Conservation (phyloP, 2,888 invertebrate species). For the Meghimatium bilineatum region DNA sequence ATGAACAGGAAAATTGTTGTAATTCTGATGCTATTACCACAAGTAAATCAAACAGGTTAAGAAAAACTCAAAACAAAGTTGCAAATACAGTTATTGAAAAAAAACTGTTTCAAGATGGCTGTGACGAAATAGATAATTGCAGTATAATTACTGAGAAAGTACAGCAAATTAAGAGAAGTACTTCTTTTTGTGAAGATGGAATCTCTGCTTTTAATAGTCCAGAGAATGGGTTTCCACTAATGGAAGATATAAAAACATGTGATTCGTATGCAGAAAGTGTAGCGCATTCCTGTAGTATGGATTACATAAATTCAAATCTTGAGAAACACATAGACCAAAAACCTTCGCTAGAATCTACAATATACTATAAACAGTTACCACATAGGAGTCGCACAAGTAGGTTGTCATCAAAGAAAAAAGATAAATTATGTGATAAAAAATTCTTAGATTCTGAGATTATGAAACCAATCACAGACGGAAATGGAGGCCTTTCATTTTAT, state of each 20-base stretch:
- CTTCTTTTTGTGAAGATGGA: not conserved
- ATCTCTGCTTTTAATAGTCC: not conserved
- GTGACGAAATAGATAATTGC: not conserved
- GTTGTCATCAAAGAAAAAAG: not conserved
- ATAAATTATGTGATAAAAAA: not conserved
- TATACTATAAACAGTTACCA: not conserved
- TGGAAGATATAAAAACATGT: not conserved
- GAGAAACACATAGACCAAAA: conserved; percentile 12
- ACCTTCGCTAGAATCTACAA: conserved; percentile 1
- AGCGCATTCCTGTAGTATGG: not conserved
- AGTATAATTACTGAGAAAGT: conserved; percentile 1
- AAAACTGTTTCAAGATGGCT: not conserved
- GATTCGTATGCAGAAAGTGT: not conserved
- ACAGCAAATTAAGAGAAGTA: conserved; percentile 15
- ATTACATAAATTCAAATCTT: not conserved
- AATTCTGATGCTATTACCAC: not conserved
- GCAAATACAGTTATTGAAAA: not conserved
- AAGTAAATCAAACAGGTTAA: not conserved
- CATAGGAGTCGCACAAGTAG: not conserved
- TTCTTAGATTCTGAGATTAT: conserved; percentile 25
- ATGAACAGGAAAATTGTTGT: conserved; percentile 8
- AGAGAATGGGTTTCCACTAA: not conserved
- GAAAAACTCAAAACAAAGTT: not conserved
- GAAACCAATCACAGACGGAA: conserved; percentile 3
- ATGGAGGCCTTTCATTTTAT: conserved; percentile 35